These are phyloP conservation scores for Bombus waltoni DNA, from an alignment of 1,140 invertebrate genomes.

Conservation along the genomic window DNA sequence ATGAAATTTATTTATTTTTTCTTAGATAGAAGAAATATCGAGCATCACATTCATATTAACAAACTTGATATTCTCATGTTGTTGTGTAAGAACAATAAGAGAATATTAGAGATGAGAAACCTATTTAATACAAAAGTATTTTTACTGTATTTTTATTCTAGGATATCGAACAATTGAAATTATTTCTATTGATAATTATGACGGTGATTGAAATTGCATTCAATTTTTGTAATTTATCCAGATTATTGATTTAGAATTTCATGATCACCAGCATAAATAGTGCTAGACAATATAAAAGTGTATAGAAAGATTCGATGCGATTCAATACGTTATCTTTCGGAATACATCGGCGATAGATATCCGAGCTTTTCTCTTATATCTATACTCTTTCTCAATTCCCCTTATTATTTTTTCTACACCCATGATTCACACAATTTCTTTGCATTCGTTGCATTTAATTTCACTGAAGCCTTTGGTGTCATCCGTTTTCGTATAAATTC, in stretches of 20 bases:
- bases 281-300: neutral
- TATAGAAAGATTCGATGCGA: conserved; percentile 24
- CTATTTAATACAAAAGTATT: neutral
- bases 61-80: neutral
- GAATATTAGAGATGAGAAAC: neutral
- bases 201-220: neutral
- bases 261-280: neutral
- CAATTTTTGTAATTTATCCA: neutral
- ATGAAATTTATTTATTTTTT: neutral
- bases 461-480: conserved; percentile 3
- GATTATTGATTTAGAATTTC: neutral
- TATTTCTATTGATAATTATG: no score
- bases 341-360: conserved; percentile 70
- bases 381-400: conserved; percentile 20
- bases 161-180: neutral
- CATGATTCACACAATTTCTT: conserved; percentile 42
- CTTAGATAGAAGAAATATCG: neutral
- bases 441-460: conserved; percentile 55
- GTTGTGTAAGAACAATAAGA: neutral
- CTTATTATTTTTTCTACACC: conserved; percentile 21
- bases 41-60: neutral
- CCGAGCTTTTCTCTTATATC: conserved; percentile 53
- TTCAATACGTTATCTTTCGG: conserved; percentile 34
- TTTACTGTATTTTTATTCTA: neutral
- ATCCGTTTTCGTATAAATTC: neutral